Percentiles rank a stretch among this genome's conserved stretches.
phyloP scores from a whole-genome alignment of 2,888 invertebrate species.

The Lydus trimaculatus region DNA sequence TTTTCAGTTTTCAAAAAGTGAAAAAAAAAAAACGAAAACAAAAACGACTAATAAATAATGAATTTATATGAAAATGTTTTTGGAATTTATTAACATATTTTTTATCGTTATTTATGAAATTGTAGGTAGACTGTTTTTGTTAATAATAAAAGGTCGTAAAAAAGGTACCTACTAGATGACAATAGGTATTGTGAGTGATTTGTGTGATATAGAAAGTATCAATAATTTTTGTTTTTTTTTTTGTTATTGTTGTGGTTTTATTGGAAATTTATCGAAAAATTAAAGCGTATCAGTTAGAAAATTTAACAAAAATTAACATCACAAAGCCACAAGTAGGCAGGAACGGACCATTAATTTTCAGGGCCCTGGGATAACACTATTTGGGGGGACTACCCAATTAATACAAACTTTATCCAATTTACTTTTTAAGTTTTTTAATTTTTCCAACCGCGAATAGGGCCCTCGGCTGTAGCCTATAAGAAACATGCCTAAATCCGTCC shows the following conservation, averaged over 20 bases:
- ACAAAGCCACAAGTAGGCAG: too few species aligned
- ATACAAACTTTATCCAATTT: too few species aligned
- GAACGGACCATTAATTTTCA: too few species aligned
- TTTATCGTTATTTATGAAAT: neutral
- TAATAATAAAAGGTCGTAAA: neutral
- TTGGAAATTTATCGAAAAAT: neutral
- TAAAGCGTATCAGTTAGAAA: neutral
- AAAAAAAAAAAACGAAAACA: too few species aligned
- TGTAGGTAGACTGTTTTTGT: neutral
- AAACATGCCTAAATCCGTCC: too few species aligned
- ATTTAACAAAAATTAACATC: neutral
- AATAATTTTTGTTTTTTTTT: too few species aligned
- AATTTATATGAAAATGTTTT: neutral
- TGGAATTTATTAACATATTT: neutral
- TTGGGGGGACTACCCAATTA: too few species aligned
- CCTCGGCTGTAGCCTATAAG: too few species aligned
- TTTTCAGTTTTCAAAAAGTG: neutral
- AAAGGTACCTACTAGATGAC: too few species aligned
- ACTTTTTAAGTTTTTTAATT: too few species aligned
- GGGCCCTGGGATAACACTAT: too few species aligned
- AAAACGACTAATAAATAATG: neutral
- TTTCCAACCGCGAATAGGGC: too few species aligned
- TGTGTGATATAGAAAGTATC: neutral
- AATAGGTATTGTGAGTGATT: neutral
- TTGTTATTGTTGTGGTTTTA: neutral